Evolutionary conservation across 2,797 vertebrate genomes (phyloP).

Genomic region (Synaphobranchus kaupii): DNA sequence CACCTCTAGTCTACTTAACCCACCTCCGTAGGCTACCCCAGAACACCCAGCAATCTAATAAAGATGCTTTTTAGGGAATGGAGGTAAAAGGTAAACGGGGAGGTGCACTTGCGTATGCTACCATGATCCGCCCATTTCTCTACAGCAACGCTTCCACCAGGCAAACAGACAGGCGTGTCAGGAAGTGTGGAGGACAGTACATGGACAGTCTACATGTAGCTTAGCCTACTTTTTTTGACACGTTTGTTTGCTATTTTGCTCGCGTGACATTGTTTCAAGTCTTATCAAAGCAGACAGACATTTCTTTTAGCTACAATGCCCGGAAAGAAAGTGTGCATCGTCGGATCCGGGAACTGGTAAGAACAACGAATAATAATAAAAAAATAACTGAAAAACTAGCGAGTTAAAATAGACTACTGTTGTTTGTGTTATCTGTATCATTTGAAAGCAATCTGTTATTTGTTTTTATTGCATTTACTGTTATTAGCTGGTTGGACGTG

Average conservation of each 20-base stretch:
- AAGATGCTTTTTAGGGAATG: not conserved
- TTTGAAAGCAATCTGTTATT: not conserved
- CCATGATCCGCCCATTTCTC: not conserved
- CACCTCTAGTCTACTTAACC: too few species aligned
- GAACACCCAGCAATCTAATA: too few species aligned
- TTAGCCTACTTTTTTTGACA: not conserved
- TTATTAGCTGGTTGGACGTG: too few species aligned
- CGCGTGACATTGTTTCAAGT: not conserved
- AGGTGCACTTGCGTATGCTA: not conserved
- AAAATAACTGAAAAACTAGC: not conserved
- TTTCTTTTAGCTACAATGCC: not conserved
- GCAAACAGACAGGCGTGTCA: slow-evolving; percentile 5
- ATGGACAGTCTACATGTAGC: not conserved
- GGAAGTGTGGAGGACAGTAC: slow-evolving; percentile 6
- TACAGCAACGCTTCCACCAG: not conserved
- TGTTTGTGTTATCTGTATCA: not conserved
- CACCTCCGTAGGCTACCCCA: too few species aligned
- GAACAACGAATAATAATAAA: not conserved
- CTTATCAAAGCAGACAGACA: not conserved
- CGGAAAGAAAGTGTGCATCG: slow-evolving; percentile 25
- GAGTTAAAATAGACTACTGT: too few species aligned
- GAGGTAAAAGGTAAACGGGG: not conserved
- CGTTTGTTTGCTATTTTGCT: not conserved
- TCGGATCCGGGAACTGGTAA: slow-evolving; percentile 29
- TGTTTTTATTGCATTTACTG: not conserved